phyloP scores from a whole-genome alignment of 2,113 vertebrate species.

The Phainopepla nitens region DNA sequence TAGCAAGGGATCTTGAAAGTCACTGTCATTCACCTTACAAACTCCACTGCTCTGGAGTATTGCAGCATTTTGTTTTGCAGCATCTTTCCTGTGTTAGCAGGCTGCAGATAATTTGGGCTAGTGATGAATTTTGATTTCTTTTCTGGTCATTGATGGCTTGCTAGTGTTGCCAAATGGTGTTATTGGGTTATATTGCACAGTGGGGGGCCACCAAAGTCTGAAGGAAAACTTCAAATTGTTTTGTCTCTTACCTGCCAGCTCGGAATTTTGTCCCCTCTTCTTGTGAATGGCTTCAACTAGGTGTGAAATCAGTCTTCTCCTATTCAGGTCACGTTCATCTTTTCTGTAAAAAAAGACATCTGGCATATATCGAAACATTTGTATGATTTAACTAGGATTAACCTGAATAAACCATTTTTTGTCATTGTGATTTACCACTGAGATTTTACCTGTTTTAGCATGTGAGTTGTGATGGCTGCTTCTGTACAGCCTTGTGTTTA shows the following conservation, averaged over 20 bases:
- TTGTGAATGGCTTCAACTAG: background rate
- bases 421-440: constrained; percentile 30
- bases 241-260: background rate
- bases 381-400: constrained; percentile 44
- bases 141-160: background rate
- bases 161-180: background rate
- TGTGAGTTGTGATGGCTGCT: background rate
- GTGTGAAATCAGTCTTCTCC: background rate
- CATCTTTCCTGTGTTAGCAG: background rate
- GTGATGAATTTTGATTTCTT: constrained; percentile 26
- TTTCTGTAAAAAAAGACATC: background rate
- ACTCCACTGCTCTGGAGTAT: background rate
- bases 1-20: background rate
- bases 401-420: constrained; percentile 49
- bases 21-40: background rate
- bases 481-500: background rate
- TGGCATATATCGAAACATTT: constrained; percentile 39
- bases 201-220: background rate
- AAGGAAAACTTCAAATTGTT: background rate
- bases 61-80: background rate
- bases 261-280: background rate
- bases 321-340: constrained; percentile 2
- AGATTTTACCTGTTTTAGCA: background rate
- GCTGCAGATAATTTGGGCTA: background rate
- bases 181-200: background rate